Evolutionary conservation across 2,888 invertebrate species (phyloP).

Genomic region (Magallana nippona): DNA sequence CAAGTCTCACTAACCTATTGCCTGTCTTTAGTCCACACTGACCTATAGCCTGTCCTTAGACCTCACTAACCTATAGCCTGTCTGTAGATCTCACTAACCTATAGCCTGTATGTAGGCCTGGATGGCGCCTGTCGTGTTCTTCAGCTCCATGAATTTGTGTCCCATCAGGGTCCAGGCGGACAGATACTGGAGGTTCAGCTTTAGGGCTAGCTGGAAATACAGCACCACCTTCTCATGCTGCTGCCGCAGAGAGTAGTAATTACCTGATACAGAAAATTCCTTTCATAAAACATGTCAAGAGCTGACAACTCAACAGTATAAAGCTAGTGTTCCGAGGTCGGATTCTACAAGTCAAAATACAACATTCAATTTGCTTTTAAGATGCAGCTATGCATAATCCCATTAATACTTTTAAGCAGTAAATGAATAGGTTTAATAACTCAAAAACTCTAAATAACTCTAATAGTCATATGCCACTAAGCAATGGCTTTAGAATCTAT

Average conservation of each 20-base stretch:
- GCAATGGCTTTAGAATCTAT: no score
- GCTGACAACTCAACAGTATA: no score
- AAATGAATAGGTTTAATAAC: no score
- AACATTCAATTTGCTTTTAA: no score
- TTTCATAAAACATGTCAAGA: no score
- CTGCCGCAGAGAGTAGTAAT: slow-evolving; percentile 96
- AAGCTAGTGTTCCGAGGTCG: no score
- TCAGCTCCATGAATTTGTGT: slow-evolving; percentile 99
- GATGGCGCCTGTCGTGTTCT: slow-evolving; percentile 98
- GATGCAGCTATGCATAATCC: no score
- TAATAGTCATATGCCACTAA: no score
- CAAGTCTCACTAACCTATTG: not conserved
- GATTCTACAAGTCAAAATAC: no score
- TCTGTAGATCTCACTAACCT: slow-evolving; percentile 82
- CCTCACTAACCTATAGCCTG: not conserved
- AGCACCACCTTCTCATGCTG: slow-evolving; percentile 99
- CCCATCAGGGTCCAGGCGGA: slow-evolving; percentile 99
- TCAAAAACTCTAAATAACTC: no score
- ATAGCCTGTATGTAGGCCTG: slow-evolving; percentile 98
- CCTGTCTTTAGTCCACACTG: not conserved
- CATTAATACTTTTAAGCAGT: no score
- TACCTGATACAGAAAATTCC: slow-evolving; percentile 84
- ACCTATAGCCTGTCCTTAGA: not conserved
- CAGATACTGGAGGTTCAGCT: slow-evolving; percentile 94
- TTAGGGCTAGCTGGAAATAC: slow-evolving; percentile 96